Conservation (phyloP, 2,113 vertebrate genomes). For the Ciconia boyciana region DNA sequence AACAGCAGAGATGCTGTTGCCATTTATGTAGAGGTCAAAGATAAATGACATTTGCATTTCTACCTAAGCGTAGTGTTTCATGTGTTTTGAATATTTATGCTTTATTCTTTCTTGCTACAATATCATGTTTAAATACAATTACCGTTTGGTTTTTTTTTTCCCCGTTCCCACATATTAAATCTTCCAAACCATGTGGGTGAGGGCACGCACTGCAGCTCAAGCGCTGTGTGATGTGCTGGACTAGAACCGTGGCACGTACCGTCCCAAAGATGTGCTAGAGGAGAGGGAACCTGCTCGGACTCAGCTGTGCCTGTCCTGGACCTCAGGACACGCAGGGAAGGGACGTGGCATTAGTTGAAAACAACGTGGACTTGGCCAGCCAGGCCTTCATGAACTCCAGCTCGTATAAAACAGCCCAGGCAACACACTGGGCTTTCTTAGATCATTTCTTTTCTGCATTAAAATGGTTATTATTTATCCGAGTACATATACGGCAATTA, state of each 20-base stretch:
- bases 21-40: background rate
- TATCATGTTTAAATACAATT: background rate
- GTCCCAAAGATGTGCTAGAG: background rate
- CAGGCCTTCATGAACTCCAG: background rate
- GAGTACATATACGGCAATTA: background rate
- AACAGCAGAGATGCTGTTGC: background rate
- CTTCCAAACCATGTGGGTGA: fast-evolving
- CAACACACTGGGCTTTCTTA: background rate
- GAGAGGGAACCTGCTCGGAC: background rate
- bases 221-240: background rate
- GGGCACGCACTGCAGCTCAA: fast-evolving
- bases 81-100: background rate
- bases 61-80: background rate
- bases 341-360: background rate
- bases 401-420: background rate
- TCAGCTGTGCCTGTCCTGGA: background rate
- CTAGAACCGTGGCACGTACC: fast-evolving
- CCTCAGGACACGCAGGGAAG: background rate
- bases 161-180: too few relatives aligned
- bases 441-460: background rate
- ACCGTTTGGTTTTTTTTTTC: fast-evolving
- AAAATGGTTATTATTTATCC: background rate
- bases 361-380: background rate
- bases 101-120: background rate
- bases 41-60: background rate